Base-by-base conservation (phyloP, 1,140 invertebrate genomes). In the Leptinotarsa undecemlineata region DNA sequence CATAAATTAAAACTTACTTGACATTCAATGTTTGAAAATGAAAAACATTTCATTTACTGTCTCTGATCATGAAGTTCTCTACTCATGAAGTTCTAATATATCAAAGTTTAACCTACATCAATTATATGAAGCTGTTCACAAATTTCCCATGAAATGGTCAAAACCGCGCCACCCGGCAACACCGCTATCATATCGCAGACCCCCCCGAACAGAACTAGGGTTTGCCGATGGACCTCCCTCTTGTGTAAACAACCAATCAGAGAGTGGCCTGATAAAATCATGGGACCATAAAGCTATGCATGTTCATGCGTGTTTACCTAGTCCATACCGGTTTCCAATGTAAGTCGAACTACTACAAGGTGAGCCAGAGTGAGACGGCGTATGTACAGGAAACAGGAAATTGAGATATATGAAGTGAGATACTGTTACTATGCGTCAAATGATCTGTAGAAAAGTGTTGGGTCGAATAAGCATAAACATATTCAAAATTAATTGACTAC, bases 221-320 rank as follows among this genome's bases (percentile, higher is more conserved):
- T 73, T 74, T 74, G 76, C 72, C 79, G 76, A 72, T 74, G 78
- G 73, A 77, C 81, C 80, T 82, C 82, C 82, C 77, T 76, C 76
- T 78, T 84, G 74, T 77, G 82, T 83, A 84, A 83, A 84, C 79
- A 84, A 83, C 83, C 83, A 84, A 84, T 84, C 83, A 83, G 81
- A 77, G 81, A 79, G 77, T 79, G 74, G 82, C 77, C 79, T 82
- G 83, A 84, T 84, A 84, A 84, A 84, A 83, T 84, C 83, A 83
- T 82, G 83, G 83, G 81, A 82, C 82, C 82, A 82, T 84, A 82
- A 82, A 81, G 83, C 80, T 81, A 82, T 83, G 81, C 80, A 83
- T 82, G 80, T 82, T 78, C 76, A 78, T 81, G 81, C 81, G 80
- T 82, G 79, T 81, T 82, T 79, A 76, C 76, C 66, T 64, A 64